Evolutionary conservation across 2,113 vertebrate species (phyloP), one percentile per base, ranked within the genome.

Genomic region (Mionectes macconnelli): DNA sequence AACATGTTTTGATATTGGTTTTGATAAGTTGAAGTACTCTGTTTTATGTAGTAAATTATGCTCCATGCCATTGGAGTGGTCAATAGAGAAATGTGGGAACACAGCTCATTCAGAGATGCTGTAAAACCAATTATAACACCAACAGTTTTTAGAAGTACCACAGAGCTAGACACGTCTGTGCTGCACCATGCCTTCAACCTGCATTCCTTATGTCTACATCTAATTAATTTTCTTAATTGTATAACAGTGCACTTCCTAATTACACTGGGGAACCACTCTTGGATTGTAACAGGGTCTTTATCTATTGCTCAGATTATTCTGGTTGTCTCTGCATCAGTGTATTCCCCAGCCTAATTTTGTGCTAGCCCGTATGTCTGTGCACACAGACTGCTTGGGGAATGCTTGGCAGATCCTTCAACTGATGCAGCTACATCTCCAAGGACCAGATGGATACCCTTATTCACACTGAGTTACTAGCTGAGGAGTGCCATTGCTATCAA

Each of bases 221-320:
- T 94, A 90, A 95, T 97, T 97, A 96, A 97, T 97, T 97, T 97
- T 96, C 93, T 95, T 96, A 96, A 97, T 96, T 95, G 87, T 72
- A 69, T 92, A 95, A 95, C 95, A 97, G 44, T 93, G 62, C 47
- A 57, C 83, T 96, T 94, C 63, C 90, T 97, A 94, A 97, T 97
- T 95, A 91, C 94, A 82, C 86, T 66, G 70, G 87, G 94, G 96
- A 97, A 50, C 78, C 35, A 39, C 40, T 28, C 33, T 79, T 55
- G 59, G 55, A 52, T 80, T 67, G 42, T 67, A 87, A 74, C n/a
- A 42, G 82, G 35, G 89, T 80, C 85, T 93, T 96, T 92, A 88
- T 85, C 90, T 91, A 57, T 66, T 87, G 85, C 82, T 90, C 55
- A 88, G 67, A 77, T 93, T 80, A 79, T 80, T 94, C 85, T 57